Conservation (phyloP, 2,888 invertebrate species). For the Leucania comma region DNA sequence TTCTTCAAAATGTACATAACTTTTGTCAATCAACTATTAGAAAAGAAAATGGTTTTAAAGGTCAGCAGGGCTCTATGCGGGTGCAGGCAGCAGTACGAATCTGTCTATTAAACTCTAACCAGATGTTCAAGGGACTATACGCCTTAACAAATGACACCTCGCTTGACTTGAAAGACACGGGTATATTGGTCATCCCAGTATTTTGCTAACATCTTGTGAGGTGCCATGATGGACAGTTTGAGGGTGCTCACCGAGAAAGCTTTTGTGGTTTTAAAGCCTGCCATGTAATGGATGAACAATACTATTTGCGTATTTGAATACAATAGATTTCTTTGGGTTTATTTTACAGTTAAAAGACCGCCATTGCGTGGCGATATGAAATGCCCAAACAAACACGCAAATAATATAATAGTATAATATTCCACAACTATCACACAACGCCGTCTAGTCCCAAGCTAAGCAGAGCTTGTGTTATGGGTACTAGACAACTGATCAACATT, state of each 20-base stretch:
- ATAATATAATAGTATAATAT: too few species aligned
- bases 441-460: too few species aligned
- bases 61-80: too few species aligned
- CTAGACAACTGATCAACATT: too few species aligned
- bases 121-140: not conserved
- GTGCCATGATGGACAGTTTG: constrained; percentile 9
- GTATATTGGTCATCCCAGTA: not conserved
- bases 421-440: too few species aligned
- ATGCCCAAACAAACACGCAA: not conserved
- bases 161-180: not conserved
- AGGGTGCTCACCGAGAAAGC: constrained; percentile 38
- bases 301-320: constrained; percentile 17
- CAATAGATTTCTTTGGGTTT: constrained; percentile 15
- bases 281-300: constrained; percentile 6
- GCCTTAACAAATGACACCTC: constrained; percentile 3
- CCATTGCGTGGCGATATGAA: not conserved
- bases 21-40: too few species aligned
- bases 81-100: too few species aligned
- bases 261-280: constrained; percentile 18
- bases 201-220: not conserved
- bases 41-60: too few species aligned
- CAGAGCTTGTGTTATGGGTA: too few species aligned
- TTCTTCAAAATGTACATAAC: too few species aligned
- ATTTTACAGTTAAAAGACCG: not conserved
- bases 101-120: too few species aligned